phyloP scores from a whole-genome alignment of 2,113 vertebrate species.

The Paramisgurnus dabryanus region DNA sequence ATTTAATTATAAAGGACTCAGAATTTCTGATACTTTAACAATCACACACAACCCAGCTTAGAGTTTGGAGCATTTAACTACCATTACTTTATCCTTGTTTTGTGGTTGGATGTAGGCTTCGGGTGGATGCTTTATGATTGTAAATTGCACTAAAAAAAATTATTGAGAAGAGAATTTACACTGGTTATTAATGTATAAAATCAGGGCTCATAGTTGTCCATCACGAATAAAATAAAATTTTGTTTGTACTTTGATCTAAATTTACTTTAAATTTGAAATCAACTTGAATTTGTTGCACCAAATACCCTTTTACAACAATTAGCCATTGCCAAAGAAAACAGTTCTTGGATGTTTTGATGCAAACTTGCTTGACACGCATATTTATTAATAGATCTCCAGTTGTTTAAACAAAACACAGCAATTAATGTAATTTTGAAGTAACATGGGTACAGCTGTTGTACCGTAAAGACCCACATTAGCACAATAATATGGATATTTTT shows the following conservation, averaged over 20 bases:
- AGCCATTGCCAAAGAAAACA: not conserved
- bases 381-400: not conserved
- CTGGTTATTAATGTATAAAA: not conserved
- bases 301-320: not conserved
- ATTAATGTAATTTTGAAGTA: not conserved
- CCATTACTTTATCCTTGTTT: not conserved
- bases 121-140: not conserved
- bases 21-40: too few relatives aligned
- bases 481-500: conserved; percentile 4
- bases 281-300: not conserved
- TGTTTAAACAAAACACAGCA: not conserved
- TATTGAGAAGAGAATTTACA: not conserved
- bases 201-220: not conserved
- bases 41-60: not conserved
- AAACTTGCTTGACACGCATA: not conserved
- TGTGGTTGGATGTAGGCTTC: not conserved
- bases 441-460: not conserved
- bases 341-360: not conserved
- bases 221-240: not conserved
- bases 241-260: not conserved
- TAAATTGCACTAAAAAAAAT: conserved; percentile 17
- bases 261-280: not conserved
- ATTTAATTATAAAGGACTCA: not conserved
- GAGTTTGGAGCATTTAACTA: not conserved
- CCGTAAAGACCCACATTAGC: conserved; percentile 2